A percentile compares a stretch with the other conserved stretches of the same genome.
Conservation (phyloP, 2,113 vertebrate species). For the Eclectus roratus region DNA sequence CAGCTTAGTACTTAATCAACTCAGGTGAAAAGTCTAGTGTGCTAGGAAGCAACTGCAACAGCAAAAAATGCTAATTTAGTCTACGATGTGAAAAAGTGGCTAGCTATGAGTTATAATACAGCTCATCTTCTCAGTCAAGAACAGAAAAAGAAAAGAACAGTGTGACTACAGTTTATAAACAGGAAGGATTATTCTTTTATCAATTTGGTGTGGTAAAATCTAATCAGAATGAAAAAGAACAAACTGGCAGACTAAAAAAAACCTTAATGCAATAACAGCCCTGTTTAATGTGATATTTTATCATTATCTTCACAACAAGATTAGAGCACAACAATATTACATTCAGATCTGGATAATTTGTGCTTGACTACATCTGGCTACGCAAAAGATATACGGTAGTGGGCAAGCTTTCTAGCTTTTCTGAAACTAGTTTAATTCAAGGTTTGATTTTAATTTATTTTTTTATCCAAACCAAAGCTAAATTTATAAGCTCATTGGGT, state of each 20-base stretch:
- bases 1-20: neutral
- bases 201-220: slow-evolving; percentile 54
- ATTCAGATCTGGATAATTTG: slow-evolving; percentile 49
- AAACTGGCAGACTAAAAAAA: slow-evolving; percentile 52
- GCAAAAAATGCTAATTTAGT: neutral
- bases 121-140: neutral
- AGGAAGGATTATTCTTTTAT: slow-evolving; percentile 42
- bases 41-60: neutral
- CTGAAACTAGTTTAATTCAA: neutral
- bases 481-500: slow-evolving; percentile 12
- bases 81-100: neutral
- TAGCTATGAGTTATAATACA: neutral
- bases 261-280: slow-evolving; percentile 46
- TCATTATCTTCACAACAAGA: slow-evolving; percentile 62
- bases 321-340: slow-evolving; percentile 60
- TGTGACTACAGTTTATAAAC: slow-evolving; percentile 4
- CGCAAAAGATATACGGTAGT: neutral
- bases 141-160: slow-evolving; percentile 4
- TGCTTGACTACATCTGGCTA: slow-evolving; percentile 12
- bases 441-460: neutral
- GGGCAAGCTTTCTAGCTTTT: neutral
- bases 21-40: neutral
- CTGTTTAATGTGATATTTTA: slow-evolving; percentile 58
- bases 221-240: slow-evolving; percentile 64
- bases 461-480: neutral